Conservation (phyloP, 2,888 invertebrate species). For the Operophtera brumata region DNA sequence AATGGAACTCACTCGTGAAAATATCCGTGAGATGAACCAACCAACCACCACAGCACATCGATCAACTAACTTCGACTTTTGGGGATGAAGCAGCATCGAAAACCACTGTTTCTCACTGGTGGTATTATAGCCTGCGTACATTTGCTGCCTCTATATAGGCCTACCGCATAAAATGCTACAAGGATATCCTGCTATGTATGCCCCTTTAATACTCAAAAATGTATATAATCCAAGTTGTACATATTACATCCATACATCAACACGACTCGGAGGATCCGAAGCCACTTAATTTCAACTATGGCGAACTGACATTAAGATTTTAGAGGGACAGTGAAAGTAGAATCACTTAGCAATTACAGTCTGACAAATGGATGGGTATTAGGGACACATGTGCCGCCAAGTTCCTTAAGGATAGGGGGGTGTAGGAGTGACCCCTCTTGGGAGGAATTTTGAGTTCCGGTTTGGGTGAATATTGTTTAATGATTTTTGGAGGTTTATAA, state of each 20-base stretch:
- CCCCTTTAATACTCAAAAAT: too few species aligned
- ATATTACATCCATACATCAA: slow-evolving; percentile 30
- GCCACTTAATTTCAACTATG: slow-evolving; percentile 41
- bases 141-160: too few species aligned
- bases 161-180: too few species aligned
- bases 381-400: slow-evolving; percentile 74
- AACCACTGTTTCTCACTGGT: too few species aligned
- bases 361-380: slow-evolving; percentile 79
- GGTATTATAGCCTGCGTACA: too few species aligned
- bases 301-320: slow-evolving; percentile 74
- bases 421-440: slow-evolving; percentile 24
- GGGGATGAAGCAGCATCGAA: too few species aligned
- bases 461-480: slow-evolving; percentile 18
- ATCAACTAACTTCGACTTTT: too few species aligned
- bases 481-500: neutral
- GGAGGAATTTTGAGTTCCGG: slow-evolving; percentile 15
- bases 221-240: slow-evolving; percentile 7
- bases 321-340: slow-evolving; percentile 73
- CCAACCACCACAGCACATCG: too few species aligned
- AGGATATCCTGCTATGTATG: too few species aligned
- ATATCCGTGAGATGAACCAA: too few species aligned
- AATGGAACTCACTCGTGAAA: too few species aligned
- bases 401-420: slow-evolving; percentile 38
- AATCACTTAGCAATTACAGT: slow-evolving; percentile 78
- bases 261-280: slow-evolving; percentile 22